Evolutionary conservation across 1,140 invertebrate species (phyloP).

Genomic region (Ericerus pela): DNA sequence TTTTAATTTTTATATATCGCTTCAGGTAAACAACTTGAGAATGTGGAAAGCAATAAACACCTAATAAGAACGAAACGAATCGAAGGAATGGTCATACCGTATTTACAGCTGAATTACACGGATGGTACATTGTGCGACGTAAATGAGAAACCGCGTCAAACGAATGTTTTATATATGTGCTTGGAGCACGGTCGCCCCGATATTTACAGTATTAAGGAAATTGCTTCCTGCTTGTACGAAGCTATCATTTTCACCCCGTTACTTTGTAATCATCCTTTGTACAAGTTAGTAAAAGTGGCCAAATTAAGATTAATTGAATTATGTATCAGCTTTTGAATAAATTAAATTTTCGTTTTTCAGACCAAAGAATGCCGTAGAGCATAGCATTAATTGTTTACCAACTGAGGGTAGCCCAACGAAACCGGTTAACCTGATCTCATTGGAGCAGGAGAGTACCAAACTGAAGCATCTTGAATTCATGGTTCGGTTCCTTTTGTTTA

Average conservation of each 20-base stretch:
- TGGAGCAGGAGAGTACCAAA: slow-evolving; percentile 56
- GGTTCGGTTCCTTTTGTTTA: slow-evolving; percentile 25
- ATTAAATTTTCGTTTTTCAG: slow-evolving; percentile 25
- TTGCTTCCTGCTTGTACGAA: slow-evolving; percentile 86
- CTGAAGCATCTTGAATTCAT: slow-evolving; percentile 42
- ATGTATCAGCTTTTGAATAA: neutral
- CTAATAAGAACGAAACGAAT: slow-evolving; percentile 46
- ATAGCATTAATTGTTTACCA: slow-evolving; percentile 65
- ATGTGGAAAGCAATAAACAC: neutral
- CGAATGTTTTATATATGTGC: slow-evolving; percentile 70
- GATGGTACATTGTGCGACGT: slow-evolving; percentile 82
- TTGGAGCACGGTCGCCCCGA: slow-evolving; percentile 75
- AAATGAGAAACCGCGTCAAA: slow-evolving; percentile 61
- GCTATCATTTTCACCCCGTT: slow-evolving; percentile 68
- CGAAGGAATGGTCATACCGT: slow-evolving; percentile 70
- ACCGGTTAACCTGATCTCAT: slow-evolving; percentile 52
- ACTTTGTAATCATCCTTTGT: slow-evolving; percentile 77
- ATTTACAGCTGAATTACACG: slow-evolving; percentile 60
- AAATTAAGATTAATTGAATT: slow-evolving; percentile 10
- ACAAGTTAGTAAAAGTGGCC: slow-evolving; percentile 49
- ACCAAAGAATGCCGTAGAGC: slow-evolving; percentile 60
- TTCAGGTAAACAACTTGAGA: neutral
- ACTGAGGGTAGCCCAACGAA: slow-evolving; percentile 43
- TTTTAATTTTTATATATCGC: neutral
- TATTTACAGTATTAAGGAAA: slow-evolving; percentile 84